Evolutionary conservation across 2,888 invertebrate genomes (phyloP), one percentile per base, ranked within the genome.

Genomic region (Rhynchonema sp.): DNA sequence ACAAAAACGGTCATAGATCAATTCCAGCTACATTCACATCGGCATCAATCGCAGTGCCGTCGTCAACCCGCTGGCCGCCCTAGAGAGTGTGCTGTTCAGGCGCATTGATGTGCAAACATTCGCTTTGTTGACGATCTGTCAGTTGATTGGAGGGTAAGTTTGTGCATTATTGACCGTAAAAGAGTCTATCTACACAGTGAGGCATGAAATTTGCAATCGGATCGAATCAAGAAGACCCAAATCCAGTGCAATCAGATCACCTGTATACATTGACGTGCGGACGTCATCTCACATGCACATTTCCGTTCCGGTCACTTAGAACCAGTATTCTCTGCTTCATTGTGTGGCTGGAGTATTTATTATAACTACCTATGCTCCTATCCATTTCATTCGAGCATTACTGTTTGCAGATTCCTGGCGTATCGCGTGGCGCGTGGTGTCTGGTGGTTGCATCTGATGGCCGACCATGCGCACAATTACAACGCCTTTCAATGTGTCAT

Each of bases 41-140:
- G 27, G 3, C 30, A 62, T 65, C 57, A 70, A 69, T 52, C 64
- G 70, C 1, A 68, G 69, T 3, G 69, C 70, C 1, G 60, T 64
- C 25, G 65, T 68, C 9, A 65, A 66, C 28, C 69, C 69, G 26
- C 62, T 66, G 9, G 63, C 62, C 26, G 62, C 65, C 25, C 64
- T 70, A 55, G 70, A 70, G 59, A 55, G 61, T 38, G 59, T 63
- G 46, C 64, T 62, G 52, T 62, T 63, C 38, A 60, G 61, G 1
- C 56, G 55, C 9, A 64, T 66, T 23, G 23, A 27, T 20, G 17
- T 6, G 30, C 46, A 22, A 3, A 59, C 46, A 1, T 63, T 52
- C 49, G 23, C 9, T 58, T 49, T 26, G 46, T 49, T 29, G 22
- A 25, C 55, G 61, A 30, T 23, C 9, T 23, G 9, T 1, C 6